Evolutionary conservation across 1,140 invertebrate species (phyloP).

Genomic region (Antheraea mylitta): DNA sequence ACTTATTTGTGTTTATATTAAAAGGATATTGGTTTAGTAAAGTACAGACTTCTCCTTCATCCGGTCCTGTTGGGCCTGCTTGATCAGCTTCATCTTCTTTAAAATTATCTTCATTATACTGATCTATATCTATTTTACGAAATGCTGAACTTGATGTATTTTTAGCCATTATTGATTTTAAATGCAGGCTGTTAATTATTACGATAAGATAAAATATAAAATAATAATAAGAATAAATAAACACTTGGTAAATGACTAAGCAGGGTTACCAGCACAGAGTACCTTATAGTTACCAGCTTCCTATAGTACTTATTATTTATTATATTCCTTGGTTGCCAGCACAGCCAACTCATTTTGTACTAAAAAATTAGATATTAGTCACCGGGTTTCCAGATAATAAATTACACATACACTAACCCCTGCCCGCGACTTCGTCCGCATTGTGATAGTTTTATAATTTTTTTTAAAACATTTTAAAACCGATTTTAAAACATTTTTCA

Average conservation of each 20-base stretch:
- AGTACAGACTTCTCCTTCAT: slow-evolving; percentile 92
- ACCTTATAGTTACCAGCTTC: no score
- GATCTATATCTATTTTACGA: slow-evolving; percentile 97
- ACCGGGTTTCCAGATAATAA: no score
- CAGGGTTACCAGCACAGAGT: no score
- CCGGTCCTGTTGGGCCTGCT: slow-evolving; percentile 87
- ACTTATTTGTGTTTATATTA: slow-evolving; percentile 12
- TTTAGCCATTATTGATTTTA: slow-evolving; percentile 59
- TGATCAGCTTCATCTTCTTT: slow-evolving; percentile 91
- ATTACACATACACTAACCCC: no score
- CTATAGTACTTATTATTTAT: no score
- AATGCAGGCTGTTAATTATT: not conserved
- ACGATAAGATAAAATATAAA: not conserved
- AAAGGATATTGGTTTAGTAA: slow-evolving; percentile 92
- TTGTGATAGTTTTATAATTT: no score
- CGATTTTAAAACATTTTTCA: no score
- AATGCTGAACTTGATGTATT: slow-evolving; percentile 95
- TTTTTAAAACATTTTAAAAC: no score
- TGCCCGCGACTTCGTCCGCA: no score
- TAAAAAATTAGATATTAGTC: no score
- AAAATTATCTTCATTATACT: slow-evolving; percentile 97
- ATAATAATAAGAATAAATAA: not conserved
- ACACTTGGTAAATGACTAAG: not conserved
- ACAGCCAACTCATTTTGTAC: no score
- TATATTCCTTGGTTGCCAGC: no score